These are phyloP conservation scores for Calephelis perditalis DNA, from an alignment of 2,888 invertebrate genomes.

Conservation along the genomic window DNA sequence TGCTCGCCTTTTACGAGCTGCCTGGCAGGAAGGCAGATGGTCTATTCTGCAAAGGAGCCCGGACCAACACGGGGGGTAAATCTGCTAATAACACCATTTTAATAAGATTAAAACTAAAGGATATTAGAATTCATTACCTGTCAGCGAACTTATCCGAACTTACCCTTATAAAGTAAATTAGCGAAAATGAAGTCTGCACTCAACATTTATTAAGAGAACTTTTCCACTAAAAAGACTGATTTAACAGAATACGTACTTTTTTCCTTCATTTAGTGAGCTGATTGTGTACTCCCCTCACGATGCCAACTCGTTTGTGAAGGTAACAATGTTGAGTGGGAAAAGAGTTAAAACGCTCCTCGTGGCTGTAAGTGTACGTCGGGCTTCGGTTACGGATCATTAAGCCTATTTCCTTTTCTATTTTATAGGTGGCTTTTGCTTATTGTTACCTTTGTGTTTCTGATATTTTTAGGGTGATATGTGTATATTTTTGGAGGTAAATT, in stretches of 20 bases:
- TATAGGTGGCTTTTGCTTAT: conserved; percentile 17
- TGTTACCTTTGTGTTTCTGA: conserved; percentile 1
- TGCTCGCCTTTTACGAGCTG: too few relatives aligned
- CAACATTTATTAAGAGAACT: conserved; percentile 15
- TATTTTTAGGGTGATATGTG: too few relatives aligned
- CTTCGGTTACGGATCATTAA: conserved; percentile 39
- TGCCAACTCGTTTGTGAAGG: conserved; percentile 63
- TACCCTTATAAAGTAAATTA: conserved; percentile 11
- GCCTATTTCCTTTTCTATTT: conserved; percentile 32
- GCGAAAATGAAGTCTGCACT: conserved; percentile 7
- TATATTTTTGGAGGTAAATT: too few relatives aligned
- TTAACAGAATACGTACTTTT: conserved; percentile 28
- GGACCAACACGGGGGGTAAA: too few relatives aligned
- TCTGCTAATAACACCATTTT: too few relatives aligned
- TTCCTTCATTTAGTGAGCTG: conserved; percentile 34
- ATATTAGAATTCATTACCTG: conserved; percentile 3
- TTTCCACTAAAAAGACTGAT: conserved; percentile 33
- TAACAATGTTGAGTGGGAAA: conserved; percentile 68
- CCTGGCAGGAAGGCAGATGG: too few relatives aligned
- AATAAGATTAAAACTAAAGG: too few relatives aligned
- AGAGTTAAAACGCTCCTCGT: conserved; percentile 59
- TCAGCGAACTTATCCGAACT: conserved; percentile 3
- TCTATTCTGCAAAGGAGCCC: too few relatives aligned
- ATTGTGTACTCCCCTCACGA: conserved; percentile 65
- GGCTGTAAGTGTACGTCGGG: conserved; percentile 38